Conservation (phyloP, 2,797 vertebrate species). For the Muraenolepis orangiensis region DNA sequence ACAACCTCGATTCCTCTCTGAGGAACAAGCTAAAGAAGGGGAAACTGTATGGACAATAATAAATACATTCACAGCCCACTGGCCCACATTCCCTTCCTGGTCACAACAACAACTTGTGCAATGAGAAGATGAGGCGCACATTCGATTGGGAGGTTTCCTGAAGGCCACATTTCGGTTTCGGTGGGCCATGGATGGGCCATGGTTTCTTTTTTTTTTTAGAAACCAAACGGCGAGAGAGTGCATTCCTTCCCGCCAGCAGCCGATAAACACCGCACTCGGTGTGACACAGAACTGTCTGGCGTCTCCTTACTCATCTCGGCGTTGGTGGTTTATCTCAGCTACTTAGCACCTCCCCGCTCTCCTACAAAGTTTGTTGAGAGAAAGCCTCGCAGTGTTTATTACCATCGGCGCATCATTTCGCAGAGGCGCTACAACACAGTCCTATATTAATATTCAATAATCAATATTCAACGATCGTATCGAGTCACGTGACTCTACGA, state of each 20-base stretch:
- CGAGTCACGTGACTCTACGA: neutral
- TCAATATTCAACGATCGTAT: neutral
- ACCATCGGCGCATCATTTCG: neutral
- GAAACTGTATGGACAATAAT: too few species aligned
- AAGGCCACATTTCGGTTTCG: too few species aligned
- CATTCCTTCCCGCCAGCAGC: slow-evolving; percentile 6
- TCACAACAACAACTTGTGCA: too few species aligned
- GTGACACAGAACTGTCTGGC: slow-evolving; percentile 16
- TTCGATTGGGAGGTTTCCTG: too few species aligned
- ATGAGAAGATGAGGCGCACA: too few species aligned
- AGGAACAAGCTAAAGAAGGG: too few species aligned
- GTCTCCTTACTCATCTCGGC: neutral
- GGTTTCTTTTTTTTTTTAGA: too few species aligned
- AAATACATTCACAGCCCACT: too few species aligned
- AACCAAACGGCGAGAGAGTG: slow-evolving; percentile 1
- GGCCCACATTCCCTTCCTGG: too few species aligned
- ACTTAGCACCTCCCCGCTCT: neutral
- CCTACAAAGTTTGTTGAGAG: neutral
- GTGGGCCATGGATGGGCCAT: too few species aligned
- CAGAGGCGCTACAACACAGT: neutral
- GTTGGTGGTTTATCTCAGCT: neutral
- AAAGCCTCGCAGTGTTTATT: neutral
- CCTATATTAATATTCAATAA: neutral
- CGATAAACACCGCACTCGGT: slow-evolving; percentile 1
- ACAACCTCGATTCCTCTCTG: too few species aligned